Evolutionary conservation across 1,140 invertebrate genomes (phyloP).

Genomic region (Monochamus saltuarius): DNA sequence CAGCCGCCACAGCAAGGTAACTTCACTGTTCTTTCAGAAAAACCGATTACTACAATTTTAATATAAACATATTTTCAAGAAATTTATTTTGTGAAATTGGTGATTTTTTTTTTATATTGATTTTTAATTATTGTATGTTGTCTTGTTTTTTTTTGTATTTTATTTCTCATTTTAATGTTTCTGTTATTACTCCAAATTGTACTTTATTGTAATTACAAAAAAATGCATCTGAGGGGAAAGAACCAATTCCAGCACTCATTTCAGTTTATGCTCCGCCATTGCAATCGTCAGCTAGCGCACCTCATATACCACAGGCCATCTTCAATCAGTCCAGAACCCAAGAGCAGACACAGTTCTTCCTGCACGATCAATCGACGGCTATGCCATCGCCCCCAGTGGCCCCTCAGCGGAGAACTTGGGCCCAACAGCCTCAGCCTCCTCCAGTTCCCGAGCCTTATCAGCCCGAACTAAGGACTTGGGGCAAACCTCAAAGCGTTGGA

Average conservation of each 20-base stretch:
- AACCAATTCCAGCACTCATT: not conserved
- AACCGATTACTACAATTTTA: no score
- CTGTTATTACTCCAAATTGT: no score
- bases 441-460: constrained; percentile 51
- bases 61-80: no score
- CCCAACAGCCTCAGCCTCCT: constrained; percentile 64
- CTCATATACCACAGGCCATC: constrained; percentile 50
- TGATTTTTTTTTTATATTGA: no score
- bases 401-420: constrained; percentile 71
- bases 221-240: no score
- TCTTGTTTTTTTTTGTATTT: no score
- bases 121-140: no score
- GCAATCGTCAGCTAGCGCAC: constrained; percentile 47
- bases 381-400: constrained; percentile 58
- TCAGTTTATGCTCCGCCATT: constrained; percentile 32
- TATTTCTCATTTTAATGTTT: no score
- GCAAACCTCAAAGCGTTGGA: constrained; percentile 38
- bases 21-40: not conserved
- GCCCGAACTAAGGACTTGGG: constrained; percentile 55
- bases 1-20: constrained; percentile 34
- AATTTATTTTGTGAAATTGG: no score
- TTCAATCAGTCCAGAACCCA: constrained; percentile 40
- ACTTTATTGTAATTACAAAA: no score
- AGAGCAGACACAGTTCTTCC: constrained; percentile 66
- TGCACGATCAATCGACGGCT: constrained; percentile 62